A percentile compares a stretch with the other conserved stretches of the same genome.
Conservation (phyloP, 2,888 invertebrate species). For the Amphimallon solstitiale region DNA sequence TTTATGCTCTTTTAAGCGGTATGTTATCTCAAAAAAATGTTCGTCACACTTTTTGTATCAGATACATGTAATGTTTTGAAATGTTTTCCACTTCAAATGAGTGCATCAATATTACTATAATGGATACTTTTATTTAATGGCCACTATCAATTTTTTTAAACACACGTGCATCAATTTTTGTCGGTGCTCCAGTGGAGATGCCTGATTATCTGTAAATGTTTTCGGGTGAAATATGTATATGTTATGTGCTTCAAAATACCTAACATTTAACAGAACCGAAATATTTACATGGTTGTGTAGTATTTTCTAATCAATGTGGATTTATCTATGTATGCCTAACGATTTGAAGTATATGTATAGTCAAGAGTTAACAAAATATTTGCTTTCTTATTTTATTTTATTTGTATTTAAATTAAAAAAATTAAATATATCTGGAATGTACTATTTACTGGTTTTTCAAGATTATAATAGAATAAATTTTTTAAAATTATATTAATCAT, state of each 20-base stretch:
- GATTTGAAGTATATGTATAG: too few relatives aligned
- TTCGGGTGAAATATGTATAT: neutral
- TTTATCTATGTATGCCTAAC: too few relatives aligned
- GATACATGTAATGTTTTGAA: constrained; percentile 4
- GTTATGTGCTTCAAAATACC: constrained; percentile 4
- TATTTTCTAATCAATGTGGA: neutral
- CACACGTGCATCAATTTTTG: constrained; percentile 18
- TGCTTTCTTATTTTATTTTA: too few relatives aligned
- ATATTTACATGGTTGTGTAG: neutral
- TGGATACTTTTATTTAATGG: constrained; percentile 13
- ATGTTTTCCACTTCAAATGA: constrained; percentile 13
- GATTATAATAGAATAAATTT: too few relatives aligned
- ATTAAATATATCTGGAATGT: too few relatives aligned
- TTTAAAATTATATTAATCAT: too few relatives aligned
- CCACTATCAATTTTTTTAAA: constrained; percentile 21
- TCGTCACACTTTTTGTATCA: constrained; percentile 11
- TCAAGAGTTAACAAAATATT: too few relatives aligned
- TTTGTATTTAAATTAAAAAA: too few relatives aligned
- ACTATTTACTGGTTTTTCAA: too few relatives aligned
- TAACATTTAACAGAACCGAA: neutral
- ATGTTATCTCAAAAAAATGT: constrained; percentile 9
- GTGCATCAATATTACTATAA: constrained; percentile 2
- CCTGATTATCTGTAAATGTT: constrained; percentile 6
- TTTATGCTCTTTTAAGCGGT: neutral
- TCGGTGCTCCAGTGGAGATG: neutral